These are phyloP conservation scores for Phalacrocorax pelagicus DNA, from an alignment of 2,113 vertebrate species.

Conservation along the genomic window DNA sequence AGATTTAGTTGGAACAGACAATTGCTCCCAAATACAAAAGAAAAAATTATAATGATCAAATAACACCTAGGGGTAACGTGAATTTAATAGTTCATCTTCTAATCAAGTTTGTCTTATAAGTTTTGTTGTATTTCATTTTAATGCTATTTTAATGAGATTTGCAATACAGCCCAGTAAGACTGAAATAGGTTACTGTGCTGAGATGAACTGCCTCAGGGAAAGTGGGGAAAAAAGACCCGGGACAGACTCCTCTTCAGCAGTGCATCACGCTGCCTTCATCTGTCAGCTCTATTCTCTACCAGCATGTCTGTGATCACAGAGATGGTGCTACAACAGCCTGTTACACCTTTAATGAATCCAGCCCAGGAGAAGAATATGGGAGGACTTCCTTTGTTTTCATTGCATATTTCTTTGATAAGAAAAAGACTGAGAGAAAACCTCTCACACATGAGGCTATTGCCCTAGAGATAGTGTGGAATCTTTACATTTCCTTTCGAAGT, in stretches of 20 bases:
- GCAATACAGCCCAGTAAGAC: not conserved
- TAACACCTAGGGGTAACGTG: not conserved
- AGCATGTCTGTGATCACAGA: conserved; percentile 46
- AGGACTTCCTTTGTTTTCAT: conserved; percentile 35
- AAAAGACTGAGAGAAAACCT: not conserved
- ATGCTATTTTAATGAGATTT: conserved; percentile 34
- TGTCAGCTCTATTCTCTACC: conserved; percentile 13
- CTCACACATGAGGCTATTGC: not conserved
- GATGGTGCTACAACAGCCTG: not conserved
- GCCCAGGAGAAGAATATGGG: not conserved
- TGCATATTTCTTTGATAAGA: conserved; percentile 32
- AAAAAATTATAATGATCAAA: not conserved
- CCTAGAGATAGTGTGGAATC: not conserved
- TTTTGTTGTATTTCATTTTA: not conserved
- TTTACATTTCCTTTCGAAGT: conserved; percentile 1
- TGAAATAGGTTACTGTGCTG: conserved; percentile 34
- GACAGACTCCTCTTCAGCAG: not conserved
- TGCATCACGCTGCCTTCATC: not conserved
- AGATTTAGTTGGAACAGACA: not conserved
- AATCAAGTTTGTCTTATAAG: not conserved
- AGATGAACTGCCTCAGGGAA: conserved; percentile 29
- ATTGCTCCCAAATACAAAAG: not conserved
- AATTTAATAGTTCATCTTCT: not conserved
- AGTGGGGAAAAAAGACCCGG: not conserved
- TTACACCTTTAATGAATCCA: not conserved